Conservation (phyloP, 2,113 vertebrate species). For the Pelecanus crispus region DNA sequence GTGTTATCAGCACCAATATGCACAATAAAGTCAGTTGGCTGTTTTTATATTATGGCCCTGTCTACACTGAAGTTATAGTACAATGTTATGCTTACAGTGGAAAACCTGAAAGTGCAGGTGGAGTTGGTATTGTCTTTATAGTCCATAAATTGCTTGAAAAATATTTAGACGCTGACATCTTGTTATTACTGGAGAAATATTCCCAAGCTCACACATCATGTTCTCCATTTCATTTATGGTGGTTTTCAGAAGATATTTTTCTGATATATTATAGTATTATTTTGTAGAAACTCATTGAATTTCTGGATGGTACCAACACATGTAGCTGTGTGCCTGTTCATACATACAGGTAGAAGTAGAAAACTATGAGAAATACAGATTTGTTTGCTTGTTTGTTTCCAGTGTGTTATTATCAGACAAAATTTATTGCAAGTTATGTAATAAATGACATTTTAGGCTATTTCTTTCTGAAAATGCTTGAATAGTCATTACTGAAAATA, state of each 20-base stretch:
- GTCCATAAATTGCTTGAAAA: background rate
- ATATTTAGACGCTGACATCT: background rate
- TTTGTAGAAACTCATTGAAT: background rate
- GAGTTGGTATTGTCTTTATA: background rate
- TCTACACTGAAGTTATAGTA: background rate
- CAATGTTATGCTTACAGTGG: background rate
- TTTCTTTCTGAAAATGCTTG: background rate
- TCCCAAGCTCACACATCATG: background rate
- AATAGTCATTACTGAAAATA: background rate
- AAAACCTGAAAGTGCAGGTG: background rate
- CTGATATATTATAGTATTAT: rapidly evolving
- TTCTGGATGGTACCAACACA: rapidly evolving
- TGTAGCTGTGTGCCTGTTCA: background rate
- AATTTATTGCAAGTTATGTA: background rate
- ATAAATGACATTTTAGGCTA: background rate
- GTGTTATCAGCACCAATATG: background rate
- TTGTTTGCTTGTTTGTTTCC: background rate
- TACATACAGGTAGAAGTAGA: background rate
- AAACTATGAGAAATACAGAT: background rate
- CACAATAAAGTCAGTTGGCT: background rate
- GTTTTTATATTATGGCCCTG: background rate
- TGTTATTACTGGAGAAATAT: background rate
- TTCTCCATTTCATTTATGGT: background rate
- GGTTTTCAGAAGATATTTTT: background rate
- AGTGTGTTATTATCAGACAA: background rate